phyloP scores from a whole-genome alignment of 2,797 vertebrate species.

The Chelon labrosus region DNA sequence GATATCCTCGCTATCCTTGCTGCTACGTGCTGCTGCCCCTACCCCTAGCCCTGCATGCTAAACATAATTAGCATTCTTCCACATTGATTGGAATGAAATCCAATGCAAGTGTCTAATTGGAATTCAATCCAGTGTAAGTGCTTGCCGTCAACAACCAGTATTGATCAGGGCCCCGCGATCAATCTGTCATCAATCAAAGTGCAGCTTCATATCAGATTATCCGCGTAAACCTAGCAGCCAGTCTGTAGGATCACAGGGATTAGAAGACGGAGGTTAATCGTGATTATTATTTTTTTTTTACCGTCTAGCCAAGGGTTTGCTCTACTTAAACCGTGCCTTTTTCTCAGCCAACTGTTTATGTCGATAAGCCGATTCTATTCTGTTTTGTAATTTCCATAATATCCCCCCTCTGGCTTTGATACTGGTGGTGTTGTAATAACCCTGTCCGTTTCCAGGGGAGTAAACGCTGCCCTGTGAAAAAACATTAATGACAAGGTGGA shows the following conservation, averaged over 20 bases:
- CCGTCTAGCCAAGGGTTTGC: not conserved
- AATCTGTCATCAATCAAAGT: conserved; percentile 31
- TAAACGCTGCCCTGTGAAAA: conserved; percentile 28
- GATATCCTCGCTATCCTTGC: not conserved
- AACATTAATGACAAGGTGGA: conserved; percentile 51
- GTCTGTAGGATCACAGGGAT: not conserved
- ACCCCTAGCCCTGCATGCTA: conserved; percentile 9
- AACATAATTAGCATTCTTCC: conserved; percentile 34
- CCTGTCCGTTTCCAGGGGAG: conserved; percentile 40
- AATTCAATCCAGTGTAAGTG: conserved; percentile 42
- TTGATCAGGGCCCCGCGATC: conserved; percentile 31
- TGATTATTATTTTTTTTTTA: conserved; percentile 6
- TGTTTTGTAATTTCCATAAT: conserved; percentile 56
- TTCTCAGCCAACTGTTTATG: conserved; percentile 29
- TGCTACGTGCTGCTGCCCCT: not conserved
- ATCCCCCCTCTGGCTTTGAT: conserved; percentile 40
- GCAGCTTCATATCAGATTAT: conserved; percentile 9
- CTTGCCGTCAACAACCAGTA: conserved; percentile 13
- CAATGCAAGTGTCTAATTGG: conserved; percentile 18
- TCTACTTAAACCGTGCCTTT: conserved; percentile 10
- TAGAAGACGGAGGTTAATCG: not conserved
- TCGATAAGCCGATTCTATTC: conserved; percentile 58
- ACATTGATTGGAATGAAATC: conserved; percentile 21
- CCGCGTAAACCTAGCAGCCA: not conserved
- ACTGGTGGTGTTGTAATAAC: conserved; percentile 44